phyloP scores from a whole-genome alignment of 2,113 vertebrate genomes.

The Rhinopomastus cyanomelas region DNA sequence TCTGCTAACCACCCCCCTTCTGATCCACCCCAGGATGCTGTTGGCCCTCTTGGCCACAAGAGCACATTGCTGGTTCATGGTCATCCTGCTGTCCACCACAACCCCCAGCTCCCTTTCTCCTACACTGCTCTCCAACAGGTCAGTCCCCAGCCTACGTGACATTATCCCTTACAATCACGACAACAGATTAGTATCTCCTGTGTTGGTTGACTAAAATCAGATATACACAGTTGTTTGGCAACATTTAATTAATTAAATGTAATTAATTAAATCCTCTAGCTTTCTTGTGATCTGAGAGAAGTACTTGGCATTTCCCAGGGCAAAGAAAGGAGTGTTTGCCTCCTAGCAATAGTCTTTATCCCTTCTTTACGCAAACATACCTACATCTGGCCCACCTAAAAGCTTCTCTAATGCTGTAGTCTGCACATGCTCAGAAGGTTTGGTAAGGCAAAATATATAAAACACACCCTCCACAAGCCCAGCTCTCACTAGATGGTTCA shows the following conservation, averaged over 20 bases:
- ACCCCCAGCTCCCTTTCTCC: too few species aligned
- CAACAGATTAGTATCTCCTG: background rate
- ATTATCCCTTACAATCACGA: background rate
- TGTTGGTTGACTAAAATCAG: background rate
- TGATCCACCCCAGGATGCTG: too few species aligned
- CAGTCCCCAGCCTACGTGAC: too few species aligned
- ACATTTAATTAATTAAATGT: background rate
- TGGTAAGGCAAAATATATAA: background rate
- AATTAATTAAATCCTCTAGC: background rate
- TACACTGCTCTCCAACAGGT: too few species aligned
- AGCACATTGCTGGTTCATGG: too few species aligned
- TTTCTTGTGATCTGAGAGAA: background rate
- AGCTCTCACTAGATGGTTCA: background rate
- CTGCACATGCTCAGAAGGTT: background rate
- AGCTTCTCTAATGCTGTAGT: background rate
- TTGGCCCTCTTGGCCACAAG: too few species aligned
- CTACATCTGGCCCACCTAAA: slow-evolving; percentile 58
- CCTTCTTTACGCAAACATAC: slow-evolving; percentile 49
- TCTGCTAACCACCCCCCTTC: too few species aligned
- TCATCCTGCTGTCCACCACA: too few species aligned
- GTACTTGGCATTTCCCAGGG: slow-evolving; percentile 13
- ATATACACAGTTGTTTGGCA: background rate
- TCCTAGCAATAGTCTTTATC: slow-evolving; percentile 12
- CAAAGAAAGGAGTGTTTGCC: slow-evolving; percentile 12
- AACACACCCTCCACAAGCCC: background rate